Conservation (phyloP, 92 coral and sea anemone species). For the Umimayanthus chanpuru region DNA sequence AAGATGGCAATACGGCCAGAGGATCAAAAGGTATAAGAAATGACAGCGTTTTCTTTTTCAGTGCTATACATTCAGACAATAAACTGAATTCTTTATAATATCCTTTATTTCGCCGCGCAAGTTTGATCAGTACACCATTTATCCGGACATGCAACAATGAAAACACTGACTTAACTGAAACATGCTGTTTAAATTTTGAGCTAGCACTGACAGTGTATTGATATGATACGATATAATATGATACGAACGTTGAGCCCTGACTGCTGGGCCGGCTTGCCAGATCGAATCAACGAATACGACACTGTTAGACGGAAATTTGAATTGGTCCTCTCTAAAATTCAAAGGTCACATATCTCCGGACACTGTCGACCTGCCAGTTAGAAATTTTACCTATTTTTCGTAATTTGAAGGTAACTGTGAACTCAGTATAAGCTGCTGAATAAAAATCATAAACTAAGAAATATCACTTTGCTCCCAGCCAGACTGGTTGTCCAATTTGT, state of each 20-base stretch:
- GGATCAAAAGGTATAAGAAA: neutral
- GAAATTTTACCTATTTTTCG: neutral
- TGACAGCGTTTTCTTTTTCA: neutral
- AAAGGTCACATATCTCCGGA: too few species aligned
- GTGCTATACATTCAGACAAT: neutral
- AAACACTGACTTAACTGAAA: neutral
- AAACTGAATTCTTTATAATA: neutral
- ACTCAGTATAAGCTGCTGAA: neutral
- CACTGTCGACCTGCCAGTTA: neutral
- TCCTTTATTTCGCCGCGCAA: neutral
- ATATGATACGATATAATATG: too few species aligned
- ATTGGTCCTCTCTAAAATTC: neutral
- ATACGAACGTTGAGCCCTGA: too few species aligned
- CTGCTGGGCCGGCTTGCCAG: neutral
- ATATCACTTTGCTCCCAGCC: neutral
- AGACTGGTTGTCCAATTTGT: neutral
- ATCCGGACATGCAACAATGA: neutral
- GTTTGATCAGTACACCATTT: neutral
- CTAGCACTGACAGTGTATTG: too few species aligned
- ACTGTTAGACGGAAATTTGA: too few species aligned
- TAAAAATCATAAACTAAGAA: neutral
- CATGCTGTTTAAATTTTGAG: too few species aligned
- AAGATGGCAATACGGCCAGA: too few species aligned
- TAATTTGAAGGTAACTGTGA: too few species aligned
- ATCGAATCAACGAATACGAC: too few species aligned